phyloP scores from a whole-genome alignment of 2,113 vertebrate species.

The Eublepharis macularius region DNA sequence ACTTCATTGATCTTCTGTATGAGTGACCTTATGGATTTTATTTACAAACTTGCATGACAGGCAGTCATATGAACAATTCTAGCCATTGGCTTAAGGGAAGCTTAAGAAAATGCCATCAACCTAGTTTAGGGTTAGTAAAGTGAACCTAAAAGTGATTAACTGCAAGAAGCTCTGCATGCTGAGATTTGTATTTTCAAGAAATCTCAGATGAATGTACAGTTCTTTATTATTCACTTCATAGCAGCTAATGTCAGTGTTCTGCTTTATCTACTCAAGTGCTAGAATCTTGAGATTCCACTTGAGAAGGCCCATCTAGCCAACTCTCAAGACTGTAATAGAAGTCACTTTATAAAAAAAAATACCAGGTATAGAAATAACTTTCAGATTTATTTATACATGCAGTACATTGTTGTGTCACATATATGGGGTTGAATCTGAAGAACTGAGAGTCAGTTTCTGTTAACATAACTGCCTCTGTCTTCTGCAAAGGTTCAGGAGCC shows the following conservation, averaged over 20 bases:
- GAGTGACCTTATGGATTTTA: background rate
- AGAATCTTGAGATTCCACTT: background rate
- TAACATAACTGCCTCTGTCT: too few species aligned
- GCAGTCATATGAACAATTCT: slow-evolving; percentile 30
- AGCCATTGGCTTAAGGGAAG: background rate
- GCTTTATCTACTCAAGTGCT: background rate
- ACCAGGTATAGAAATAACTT: background rate
- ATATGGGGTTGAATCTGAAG: too few species aligned
- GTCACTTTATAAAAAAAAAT: background rate
- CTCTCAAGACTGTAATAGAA: background rate
- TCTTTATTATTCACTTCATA: background rate
- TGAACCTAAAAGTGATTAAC: background rate
- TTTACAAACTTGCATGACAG: slow-evolving; percentile 18
- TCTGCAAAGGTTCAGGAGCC: too few species aligned
- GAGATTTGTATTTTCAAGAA: background rate
- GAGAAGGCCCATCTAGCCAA: background rate
- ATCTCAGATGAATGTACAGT: background rate
- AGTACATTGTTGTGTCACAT: background rate
- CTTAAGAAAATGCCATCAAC: background rate
- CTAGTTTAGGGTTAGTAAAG: slow-evolving; percentile 25
- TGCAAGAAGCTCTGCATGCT: background rate
- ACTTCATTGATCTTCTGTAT: background rate
- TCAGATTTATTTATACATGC: background rate
- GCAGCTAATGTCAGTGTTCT: background rate
- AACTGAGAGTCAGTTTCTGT: too few species aligned